Base-by-base conservation (phyloP, 1,140 invertebrate species). In the Proctacanthus coquilletti region DNA sequence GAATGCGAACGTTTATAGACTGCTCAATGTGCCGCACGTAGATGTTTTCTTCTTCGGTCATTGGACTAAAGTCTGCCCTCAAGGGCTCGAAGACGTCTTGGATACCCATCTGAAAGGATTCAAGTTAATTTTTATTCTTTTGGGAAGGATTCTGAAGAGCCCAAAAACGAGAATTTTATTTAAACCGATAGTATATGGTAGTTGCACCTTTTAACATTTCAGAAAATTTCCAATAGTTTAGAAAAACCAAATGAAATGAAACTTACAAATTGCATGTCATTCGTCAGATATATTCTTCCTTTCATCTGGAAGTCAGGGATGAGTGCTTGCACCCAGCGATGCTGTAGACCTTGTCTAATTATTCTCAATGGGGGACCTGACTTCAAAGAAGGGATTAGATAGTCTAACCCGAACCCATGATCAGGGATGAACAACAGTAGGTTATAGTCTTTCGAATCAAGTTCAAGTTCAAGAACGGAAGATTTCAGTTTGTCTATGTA, bases 11-110 rank as follows among this genome's bases (percentile, higher is more conserved):
- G 14, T 78, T 78, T 34, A 85, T 78, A 15, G 77, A 76, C 60
- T 85, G 81, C 56, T 85, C 80, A 42, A 84, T 74, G 51, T 81
- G 81, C 38, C 78, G 73, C 9, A 81, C 80, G 48, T 80, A 84
- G 21, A 84, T 69, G 18, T 75, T 71, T 9, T 69, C 55, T 42
- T 81, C 76, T 5, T 66, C 58, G 17, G 80, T 83, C 80, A 85
- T 83, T 18, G 70, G 71, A 6, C 71, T 70, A 46, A 86, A 75
- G 56, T 86, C 77, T 1, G 75, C 71, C 34, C 74, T 69, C 39
- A 74, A 67, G 2, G 80, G 80, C 50, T 85, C 79, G 47, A 86
- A 85, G 15, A 83, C 74, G 47, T 79, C 74, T 33, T 63, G 63
- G 35, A 84, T 74, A 11, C 80, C 79, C 32, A 84, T 48, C 80